Percentiles rank a stretch among this genome's conserved stretches.
phyloP scores from a whole-genome alignment of 2,113 vertebrate species.

The Ictalurus furcatus region DNA sequence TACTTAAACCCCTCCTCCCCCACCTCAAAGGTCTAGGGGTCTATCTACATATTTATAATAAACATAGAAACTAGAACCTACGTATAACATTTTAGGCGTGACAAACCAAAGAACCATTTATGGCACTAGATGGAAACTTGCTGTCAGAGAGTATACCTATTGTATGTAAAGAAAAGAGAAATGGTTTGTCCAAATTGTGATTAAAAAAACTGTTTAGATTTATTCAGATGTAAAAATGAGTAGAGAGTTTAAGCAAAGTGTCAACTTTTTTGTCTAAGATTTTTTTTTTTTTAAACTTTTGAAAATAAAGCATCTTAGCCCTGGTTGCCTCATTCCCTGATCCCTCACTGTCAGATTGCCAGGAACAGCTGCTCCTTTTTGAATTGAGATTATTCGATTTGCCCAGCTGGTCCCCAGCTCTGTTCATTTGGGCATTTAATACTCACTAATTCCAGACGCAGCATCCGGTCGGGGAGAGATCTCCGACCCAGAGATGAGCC shows the following conservation, averaged over 20 bases:
- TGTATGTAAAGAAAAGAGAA: too few species aligned
- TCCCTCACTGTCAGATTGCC: constrained; percentile 35
- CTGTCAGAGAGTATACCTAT: too few species aligned
- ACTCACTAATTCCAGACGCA: constrained; percentile 37
- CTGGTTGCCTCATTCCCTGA: constrained; percentile 6
- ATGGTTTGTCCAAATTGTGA: too few species aligned
- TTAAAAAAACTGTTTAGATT: background rate
- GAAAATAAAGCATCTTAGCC: background rate
- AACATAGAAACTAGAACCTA: too few species aligned
- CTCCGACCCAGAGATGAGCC: constrained; percentile 28
- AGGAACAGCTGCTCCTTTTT: constrained; percentile 51
- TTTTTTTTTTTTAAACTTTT: background rate
- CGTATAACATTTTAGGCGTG: too few species aligned
- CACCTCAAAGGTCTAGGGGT: too few species aligned
- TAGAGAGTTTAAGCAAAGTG: background rate
- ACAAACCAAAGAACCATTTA: too few species aligned
- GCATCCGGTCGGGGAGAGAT: constrained; percentile 30
- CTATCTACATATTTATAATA: too few species aligned
- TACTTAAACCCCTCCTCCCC: too few species aligned
- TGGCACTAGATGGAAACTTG: too few species aligned
- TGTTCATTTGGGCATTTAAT: constrained; percentile 44
- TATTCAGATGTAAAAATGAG: background rate
- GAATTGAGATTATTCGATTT: constrained; percentile 45
- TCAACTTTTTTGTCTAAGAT: background rate
- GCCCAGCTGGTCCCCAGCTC: constrained; percentile 23